A percentile compares a stretch with the other conserved stretches of the same genome.
These are phyloP conservation scores for Dasyprocta punctata DNA, from an alignment of 2,113 vertebrate genomes.

Conservation along the genomic window DNA sequence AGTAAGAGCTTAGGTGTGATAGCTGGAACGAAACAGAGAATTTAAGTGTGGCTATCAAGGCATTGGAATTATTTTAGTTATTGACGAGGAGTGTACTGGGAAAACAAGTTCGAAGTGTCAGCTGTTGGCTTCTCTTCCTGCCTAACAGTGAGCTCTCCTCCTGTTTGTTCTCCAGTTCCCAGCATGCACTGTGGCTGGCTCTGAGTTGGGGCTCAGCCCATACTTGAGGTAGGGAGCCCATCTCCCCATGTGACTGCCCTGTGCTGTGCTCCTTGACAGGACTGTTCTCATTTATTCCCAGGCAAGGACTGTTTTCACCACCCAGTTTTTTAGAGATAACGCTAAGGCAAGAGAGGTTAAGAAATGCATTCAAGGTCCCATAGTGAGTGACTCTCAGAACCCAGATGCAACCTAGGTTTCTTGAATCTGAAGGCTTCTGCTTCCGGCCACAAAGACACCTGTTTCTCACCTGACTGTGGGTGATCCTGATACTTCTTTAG, in stretches of 20 bases:
- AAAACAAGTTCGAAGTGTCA: neutral
- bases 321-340: neutral
- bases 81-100: neutral
- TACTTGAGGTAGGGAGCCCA: rapidly evolving
- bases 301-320: neutral
- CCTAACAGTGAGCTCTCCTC: neutral
- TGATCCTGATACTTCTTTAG: neutral
- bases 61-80: conserved; percentile 35
- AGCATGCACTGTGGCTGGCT: rapidly evolving
- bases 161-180: neutral
- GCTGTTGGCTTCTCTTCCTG: neutral
- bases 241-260: neutral
- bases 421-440: neutral
- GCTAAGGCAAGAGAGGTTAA: neutral
- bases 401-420: neutral
- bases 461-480: neutral
- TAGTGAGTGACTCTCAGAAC: neutral
- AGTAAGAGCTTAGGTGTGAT: conserved; percentile 48
- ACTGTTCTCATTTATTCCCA: neutral
- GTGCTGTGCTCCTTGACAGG: neutral
- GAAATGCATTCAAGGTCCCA: neutral
- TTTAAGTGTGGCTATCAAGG: neutral
- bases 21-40: conserved; percentile 17
- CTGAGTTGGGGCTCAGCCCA: neutral
- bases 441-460: neutral